phyloP scores from a whole-genome alignment of 2,113 vertebrate species.

The Pachycephala philippinensis region DNA sequence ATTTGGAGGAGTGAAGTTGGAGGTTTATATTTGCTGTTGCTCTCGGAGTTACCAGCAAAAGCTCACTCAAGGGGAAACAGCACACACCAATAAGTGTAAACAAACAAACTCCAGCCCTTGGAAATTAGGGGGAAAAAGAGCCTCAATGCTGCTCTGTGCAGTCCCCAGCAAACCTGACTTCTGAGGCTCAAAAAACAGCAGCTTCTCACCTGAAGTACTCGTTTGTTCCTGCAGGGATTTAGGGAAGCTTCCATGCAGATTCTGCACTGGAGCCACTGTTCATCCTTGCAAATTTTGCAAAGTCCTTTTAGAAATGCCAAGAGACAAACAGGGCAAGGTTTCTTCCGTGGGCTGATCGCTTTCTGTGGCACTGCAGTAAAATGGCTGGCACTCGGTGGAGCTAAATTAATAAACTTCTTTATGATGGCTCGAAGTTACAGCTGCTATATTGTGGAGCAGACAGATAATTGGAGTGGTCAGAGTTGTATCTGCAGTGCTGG shows the following conservation, averaged over 20 bases:
- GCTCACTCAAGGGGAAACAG: not conserved
- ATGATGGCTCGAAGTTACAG: not conserved
- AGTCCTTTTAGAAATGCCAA: not conserved
- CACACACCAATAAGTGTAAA: not conserved
- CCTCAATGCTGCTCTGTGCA: not conserved
- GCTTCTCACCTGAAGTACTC: not conserved
- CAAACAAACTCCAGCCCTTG: not conserved
- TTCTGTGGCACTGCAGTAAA: conserved; percentile 12
- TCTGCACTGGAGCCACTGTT: not conserved
- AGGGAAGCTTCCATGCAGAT: not conserved
- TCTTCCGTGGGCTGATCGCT: rapidly evolving
- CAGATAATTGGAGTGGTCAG: conserved; percentile 36
- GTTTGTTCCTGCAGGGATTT: not conserved
- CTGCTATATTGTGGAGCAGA: not conserved
- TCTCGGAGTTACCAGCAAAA: not conserved
- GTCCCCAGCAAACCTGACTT: not conserved
- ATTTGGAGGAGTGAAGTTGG: not conserved
- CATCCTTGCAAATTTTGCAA: not conserved
- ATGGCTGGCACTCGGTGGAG: not conserved
- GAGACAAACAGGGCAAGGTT: not conserved
- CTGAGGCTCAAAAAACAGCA: not conserved
- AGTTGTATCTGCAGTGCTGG: not conserved
- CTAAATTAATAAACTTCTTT: conserved; percentile 57
- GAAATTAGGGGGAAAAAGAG: not conserved
- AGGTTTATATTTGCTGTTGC: not conserved